Evolutionary conservation across 1,140 invertebrate genomes (phyloP).

Genomic region (Pseudomyrmex dendroicus): DNA sequence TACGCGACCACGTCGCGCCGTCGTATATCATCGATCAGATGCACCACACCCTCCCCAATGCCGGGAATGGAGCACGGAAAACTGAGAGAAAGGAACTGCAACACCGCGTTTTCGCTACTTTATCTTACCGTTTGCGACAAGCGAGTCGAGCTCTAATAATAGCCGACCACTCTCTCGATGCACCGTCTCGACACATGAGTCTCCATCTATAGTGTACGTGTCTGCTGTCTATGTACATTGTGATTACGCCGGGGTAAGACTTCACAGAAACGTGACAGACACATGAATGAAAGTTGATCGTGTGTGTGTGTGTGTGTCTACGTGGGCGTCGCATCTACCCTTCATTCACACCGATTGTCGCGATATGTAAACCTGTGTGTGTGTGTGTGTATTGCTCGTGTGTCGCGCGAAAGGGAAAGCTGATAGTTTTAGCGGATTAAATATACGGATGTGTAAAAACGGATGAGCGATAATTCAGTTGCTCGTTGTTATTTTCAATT

Average conservation of each 20-base stretch:
- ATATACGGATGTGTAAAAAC: too few species aligned
- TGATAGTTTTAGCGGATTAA: neutral
- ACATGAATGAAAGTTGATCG: constrained; percentile 54
- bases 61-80: constrained; percentile 25
- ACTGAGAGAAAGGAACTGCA: neutral
- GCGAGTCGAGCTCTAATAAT: constrained; percentile 56
- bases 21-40: neutral
- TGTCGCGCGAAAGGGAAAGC: neutral
- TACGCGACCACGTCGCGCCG: neutral
- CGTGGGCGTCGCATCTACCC: constrained; percentile 3
- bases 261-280: constrained; percentile 31
- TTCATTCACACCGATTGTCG: constrained; percentile 43
- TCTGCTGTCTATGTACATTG: neutral
- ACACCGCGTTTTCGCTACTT: constrained; percentile 17
- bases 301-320: neutral
- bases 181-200: neutral
- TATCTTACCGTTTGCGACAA: neutral
- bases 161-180: constrained; percentile 10
- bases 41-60: neutral
- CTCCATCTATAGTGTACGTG: neutral
- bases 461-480: too few species aligned
- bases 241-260: constrained; percentile 45
- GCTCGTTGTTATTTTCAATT: too few species aligned
- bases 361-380: neutral
- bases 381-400: neutral